Evolutionary conservation across 2,797 vertebrate genomes (phyloP).

Genomic region (Eutrigla gurnardus): DNA sequence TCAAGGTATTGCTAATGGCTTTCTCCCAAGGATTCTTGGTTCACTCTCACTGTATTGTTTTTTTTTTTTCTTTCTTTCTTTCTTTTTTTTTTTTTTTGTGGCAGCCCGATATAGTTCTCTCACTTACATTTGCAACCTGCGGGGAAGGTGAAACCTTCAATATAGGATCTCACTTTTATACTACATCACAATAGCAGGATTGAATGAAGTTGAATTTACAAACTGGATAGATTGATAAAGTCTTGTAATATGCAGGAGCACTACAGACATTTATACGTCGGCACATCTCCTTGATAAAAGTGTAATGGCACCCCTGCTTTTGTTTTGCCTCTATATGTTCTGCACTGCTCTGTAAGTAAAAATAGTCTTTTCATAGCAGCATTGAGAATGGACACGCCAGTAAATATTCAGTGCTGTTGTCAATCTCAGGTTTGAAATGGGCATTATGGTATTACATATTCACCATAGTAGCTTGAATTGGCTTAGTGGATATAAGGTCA

Average conservation of each 20-base stretch:
- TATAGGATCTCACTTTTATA: constrained; percentile 42
- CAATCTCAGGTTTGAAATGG: constrained; percentile 11
- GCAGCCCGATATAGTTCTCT: constrained; percentile 46
- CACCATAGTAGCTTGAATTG: constrained; percentile 35
- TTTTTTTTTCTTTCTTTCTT: background rate
- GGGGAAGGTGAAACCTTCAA: constrained; percentile 35
- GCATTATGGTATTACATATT: constrained; percentile 33
- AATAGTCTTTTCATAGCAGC: constrained; percentile 37
- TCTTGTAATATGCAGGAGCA: constrained; percentile 30
- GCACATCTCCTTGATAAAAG: constrained; percentile 40
- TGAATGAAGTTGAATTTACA: constrained; percentile 37
- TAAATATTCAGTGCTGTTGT: constrained; percentile 34
- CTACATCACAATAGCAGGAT: constrained; percentile 29
- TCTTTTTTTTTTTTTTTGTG: constrained; percentile 22
- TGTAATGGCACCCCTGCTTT: constrained; percentile 33
- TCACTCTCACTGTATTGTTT: constrained; percentile 56
- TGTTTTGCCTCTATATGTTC: constrained; percentile 7
- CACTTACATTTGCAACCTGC: constrained; percentile 41
- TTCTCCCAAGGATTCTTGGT: constrained; percentile 57
- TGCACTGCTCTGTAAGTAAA: constrained; percentile 37
- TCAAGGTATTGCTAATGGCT: constrained; percentile 73
- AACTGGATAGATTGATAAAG: constrained; percentile 31
- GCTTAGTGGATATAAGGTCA: constrained; percentile 58
- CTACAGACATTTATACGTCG: constrained; percentile 35
- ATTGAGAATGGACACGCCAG: background rate